These are phyloP conservation scores for Chelonia mydas DNA, from an alignment of 2,797 vertebrate species.

Conservation along the genomic window DNA sequence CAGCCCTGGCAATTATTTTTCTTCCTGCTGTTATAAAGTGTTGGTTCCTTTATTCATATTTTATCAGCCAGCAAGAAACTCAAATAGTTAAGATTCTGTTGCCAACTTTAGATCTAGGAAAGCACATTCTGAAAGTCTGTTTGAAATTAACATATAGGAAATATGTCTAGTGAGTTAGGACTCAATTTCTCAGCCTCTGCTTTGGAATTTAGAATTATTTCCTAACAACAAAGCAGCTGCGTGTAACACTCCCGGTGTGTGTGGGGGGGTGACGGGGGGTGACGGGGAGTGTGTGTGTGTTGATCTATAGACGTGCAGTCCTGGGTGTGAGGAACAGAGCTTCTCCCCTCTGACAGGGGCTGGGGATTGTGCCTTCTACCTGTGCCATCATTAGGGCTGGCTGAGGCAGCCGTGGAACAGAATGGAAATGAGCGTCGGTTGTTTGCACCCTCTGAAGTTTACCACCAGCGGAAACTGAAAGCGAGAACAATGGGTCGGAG, in stretches of 20 bases:
- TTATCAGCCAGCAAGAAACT: conserved; percentile 69
- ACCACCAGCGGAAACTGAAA: neutral
- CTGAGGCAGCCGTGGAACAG: neutral
- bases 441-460: neutral
- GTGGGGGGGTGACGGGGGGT: neutral
- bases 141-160: conserved; percentile 48
- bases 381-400: neutral
- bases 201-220: neutral
- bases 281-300: neutral
- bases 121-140: conserved; percentile 65
- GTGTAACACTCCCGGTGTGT: fast-evolving
- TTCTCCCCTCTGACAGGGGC: neutral
- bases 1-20: conserved; percentile 75
- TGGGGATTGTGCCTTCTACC: neutral
- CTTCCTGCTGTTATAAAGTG: conserved; percentile 72
- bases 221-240: neutral
- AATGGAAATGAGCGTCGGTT: neutral
- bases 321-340: neutral
- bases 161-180: neutral
- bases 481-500: neutral
- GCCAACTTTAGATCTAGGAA: conserved; percentile 52
- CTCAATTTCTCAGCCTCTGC: neutral
- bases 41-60: conserved; percentile 77
- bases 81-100: conserved; percentile 68
- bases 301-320: neutral